phyloP scores from a whole-genome alignment of 2,797 vertebrate species.

The Okamejei kenojei region DNA sequence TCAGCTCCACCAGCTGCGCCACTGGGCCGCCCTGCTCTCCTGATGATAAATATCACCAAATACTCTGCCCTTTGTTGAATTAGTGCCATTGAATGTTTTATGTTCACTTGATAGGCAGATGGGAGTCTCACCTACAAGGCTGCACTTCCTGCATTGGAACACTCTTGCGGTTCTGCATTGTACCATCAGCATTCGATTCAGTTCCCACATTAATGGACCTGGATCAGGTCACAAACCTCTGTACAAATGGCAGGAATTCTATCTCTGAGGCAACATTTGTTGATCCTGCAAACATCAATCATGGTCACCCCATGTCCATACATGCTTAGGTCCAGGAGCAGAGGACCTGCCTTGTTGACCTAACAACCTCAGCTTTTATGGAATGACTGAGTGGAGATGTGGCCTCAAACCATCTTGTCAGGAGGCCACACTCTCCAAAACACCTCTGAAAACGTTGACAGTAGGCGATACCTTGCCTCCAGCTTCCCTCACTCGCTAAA shows the following conservation, averaged over 20 bases:
- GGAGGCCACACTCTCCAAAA: too few relatives aligned
- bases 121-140: neutral
- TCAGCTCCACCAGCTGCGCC: too few relatives aligned
- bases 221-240: neutral
- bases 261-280: neutral
- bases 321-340: too few relatives aligned
- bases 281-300: too few relatives aligned
- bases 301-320: too few relatives aligned
- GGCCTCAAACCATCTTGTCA: too few relatives aligned
- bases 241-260: neutral
- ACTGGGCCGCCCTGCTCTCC: too few relatives aligned
- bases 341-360: too few relatives aligned
- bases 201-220: neutral
- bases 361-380: too few relatives aligned
- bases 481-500: neutral
- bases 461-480: too few relatives aligned
- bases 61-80: neutral
- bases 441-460: too few relatives aligned
- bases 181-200: neutral
- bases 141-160: neutral
- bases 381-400: too few relatives aligned
- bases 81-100: neutral
- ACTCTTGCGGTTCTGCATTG: neutral
- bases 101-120: neutral
- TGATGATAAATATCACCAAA: neutral